Conservation (phyloP, 2,797 vertebrate genomes). For the Myripristis murdjan region DNA sequence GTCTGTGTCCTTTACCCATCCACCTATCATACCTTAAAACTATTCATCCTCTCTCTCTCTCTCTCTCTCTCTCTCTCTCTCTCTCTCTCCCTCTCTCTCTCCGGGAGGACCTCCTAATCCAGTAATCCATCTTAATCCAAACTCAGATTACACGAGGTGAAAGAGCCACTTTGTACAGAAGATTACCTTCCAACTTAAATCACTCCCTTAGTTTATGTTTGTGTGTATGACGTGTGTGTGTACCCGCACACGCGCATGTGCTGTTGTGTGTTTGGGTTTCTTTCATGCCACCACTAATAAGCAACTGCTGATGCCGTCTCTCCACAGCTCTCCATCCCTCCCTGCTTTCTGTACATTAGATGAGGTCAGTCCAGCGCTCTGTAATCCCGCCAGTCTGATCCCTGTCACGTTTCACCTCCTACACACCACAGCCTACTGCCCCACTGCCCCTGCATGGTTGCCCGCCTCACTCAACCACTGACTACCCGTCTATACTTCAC, state of each 20-base stretch:
- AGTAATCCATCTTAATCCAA: conserved; percentile 81
- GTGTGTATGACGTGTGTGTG: background rate
- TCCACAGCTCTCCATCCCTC: conserved; percentile 49
- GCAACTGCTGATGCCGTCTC: conserved; percentile 58
- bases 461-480: background rate
- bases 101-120: conserved; percentile 73
- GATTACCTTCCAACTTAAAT: conserved; percentile 72
- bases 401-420: conserved; percentile 79
- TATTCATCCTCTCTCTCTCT: conserved; percentile 18
- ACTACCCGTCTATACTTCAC: conserved; percentile 4
- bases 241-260: background rate
- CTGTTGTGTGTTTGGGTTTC: too few relatives aligned
- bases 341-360: conserved; percentile 61
- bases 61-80: conserved; percentile 12
- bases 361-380: conserved; percentile 65
- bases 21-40: too few relatives aligned
- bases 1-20: too few relatives aligned
- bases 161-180: conserved; percentile 81
- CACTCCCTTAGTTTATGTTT: conserved; percentile 24
- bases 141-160: conserved; percentile 80
- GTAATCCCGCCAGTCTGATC: conserved; percentile 83
- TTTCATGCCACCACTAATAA: conserved; percentile 42
- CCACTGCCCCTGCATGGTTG: conserved; percentile 64
- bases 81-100: conserved; percentile 10
- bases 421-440: conserved; percentile 76